Percentiles rank a stretch among this genome's conserved stretches.
Evolutionary conservation across 92 coral and sea anemone species (phyloP).

Genomic region (Diadumene lineata): DNA sequence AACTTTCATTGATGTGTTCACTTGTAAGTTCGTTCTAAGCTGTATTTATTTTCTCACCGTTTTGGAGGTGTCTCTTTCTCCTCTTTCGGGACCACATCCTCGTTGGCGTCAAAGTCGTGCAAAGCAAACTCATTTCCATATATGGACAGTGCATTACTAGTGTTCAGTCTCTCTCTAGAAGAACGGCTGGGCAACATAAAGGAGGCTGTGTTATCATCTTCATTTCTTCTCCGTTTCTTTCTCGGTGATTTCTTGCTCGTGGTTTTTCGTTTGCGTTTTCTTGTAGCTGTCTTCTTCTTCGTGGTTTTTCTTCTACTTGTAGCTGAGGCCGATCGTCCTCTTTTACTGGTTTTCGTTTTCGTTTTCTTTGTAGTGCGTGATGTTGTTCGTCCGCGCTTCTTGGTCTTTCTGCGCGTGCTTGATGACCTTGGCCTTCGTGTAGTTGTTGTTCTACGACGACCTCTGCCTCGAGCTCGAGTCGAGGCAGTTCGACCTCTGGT

Average conservation of each 20-base stretch:
- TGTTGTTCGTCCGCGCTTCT: conserved; percentile 16
- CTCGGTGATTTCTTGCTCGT: conserved; percentile 31
- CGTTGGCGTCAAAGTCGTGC: conserved; percentile 52
- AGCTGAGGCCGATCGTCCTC: conserved; percentile 44
- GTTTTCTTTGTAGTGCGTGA: conserved; percentile 23
- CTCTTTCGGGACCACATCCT: neutral
- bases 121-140: conserved; percentile 78
- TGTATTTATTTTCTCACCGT: conserved; percentile 10
- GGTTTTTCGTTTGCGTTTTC: neutral
- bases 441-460: conserved; percentile 8
- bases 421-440: conserved; percentile 33
- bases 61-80: conserved; percentile 15
- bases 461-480: conserved; percentile 54
- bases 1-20: too few relatives aligned
- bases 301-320: conserved; percentile 24
- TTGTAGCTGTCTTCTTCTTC: neutral
- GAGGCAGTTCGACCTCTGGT: conserved; percentile 71
- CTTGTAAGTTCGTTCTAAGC: too few relatives aligned
- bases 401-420: conserved; percentile 24
- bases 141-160: conserved; percentile 69
- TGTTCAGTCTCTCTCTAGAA: conserved; percentile 66
- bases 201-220: conserved; percentile 37
- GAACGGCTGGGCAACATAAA: conserved; percentile 59
- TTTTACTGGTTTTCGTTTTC: conserved; percentile 42
- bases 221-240: conserved; percentile 49